Evolutionary conservation across 2,113 vertebrate genomes (phyloP).

Genomic region (Malurus alboscapulatus): DNA sequence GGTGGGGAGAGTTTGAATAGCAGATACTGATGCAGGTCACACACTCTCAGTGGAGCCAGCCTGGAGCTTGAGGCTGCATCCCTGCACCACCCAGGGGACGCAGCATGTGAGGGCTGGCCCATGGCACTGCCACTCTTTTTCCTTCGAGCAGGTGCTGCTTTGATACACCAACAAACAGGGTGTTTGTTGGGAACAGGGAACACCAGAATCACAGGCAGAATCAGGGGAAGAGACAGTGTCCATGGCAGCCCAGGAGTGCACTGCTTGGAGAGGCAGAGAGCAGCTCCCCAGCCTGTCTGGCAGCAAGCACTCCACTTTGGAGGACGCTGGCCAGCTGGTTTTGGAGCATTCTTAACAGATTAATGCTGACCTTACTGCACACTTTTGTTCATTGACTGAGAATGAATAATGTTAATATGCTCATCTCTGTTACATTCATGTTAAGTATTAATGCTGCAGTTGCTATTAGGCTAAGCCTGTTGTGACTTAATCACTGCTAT

Average conservation of each 20-base stretch:
- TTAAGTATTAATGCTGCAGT: background rate
- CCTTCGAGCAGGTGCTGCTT: background rate
- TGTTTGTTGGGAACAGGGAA: background rate
- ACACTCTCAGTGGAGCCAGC: background rate
- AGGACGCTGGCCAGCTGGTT: background rate
- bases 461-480: background rate
- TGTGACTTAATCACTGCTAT: background rate
- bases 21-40: background rate
- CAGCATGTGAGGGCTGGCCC: background rate
- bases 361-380: constrained; percentile 53
- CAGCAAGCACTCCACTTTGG: background rate
- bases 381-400: constrained; percentile 17
- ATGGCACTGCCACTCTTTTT: background rate
- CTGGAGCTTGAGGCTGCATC: background rate
- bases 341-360: constrained; percentile 20
- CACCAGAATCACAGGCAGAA: background rate
- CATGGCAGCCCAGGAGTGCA: background rate
- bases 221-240: background rate
- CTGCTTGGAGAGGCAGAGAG: background rate
- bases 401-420: constrained; percentile 6
- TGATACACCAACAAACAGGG: background rate
- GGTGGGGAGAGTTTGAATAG: background rate
- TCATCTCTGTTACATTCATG: background rate
- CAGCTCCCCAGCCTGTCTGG: background rate
- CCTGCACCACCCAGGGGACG: background rate